Conservation (phyloP, 2,113 vertebrate species). For the Heterochromis multidens region DNA sequence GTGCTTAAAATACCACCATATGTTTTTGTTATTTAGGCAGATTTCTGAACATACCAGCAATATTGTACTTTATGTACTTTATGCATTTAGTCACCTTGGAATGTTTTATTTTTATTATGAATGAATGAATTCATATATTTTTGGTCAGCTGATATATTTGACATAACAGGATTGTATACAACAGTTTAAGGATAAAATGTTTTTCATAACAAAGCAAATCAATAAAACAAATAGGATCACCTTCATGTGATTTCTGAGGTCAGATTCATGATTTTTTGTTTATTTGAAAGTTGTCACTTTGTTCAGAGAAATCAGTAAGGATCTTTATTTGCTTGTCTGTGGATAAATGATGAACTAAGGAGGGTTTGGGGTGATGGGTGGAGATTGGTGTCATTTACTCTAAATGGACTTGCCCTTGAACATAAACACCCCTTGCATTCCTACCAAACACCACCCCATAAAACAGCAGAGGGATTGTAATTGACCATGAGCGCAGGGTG, state of each 20-base stretch:
- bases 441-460: constrained; percentile 11
- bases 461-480: constrained; percentile 9
- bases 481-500: constrained; percentile 20
- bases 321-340: neutral
- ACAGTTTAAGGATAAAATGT: neutral
- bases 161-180: neutral
- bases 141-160: neutral
- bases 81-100: neutral
- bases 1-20: neutral
- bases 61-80: neutral
- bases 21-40: neutral
- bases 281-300: neutral
- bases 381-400: constrained; percentile 2
- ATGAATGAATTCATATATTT: neutral
- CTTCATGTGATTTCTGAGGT: neutral
- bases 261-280: neutral
- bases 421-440: constrained; percentile 25
- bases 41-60: neutral
- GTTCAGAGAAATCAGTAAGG: neutral
- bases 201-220: neutral
- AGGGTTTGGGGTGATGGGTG: neutral
- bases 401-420: constrained; percentile 35
- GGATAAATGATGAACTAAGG: constrained; percentile 6
- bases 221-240: neutral
- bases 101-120: neutral